Evolutionary conservation across 2,888 invertebrate genomes (phyloP).

Genomic region (Meiosimyza decipiens): DNA sequence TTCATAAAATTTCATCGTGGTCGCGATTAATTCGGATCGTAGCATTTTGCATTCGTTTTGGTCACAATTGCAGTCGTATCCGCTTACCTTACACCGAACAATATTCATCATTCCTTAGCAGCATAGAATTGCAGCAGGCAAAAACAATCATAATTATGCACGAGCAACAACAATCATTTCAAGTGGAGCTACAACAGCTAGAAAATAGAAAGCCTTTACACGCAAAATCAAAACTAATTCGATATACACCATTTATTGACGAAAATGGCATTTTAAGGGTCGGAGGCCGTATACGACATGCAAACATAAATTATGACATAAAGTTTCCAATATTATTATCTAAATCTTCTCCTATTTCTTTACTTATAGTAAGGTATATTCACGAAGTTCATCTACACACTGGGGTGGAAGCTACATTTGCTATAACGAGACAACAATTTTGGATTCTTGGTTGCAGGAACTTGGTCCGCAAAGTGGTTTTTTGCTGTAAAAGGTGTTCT

Average conservation of each 20-base stretch:
- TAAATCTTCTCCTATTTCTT: slow-evolving; percentile 16
- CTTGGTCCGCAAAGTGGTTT: slow-evolving; percentile 34
- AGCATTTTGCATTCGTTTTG: slow-evolving; percentile 16
- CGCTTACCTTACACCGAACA: not conserved
- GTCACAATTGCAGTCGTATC: not conserved
- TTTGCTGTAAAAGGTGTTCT: slow-evolving; percentile 35
- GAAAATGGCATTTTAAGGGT: slow-evolving; percentile 9
- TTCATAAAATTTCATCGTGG: slow-evolving; percentile 16
- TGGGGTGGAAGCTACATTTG: slow-evolving; percentile 33
- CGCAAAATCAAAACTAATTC: slow-evolving; percentile 7
- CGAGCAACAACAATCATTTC: not conserved
- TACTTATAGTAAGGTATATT: slow-evolving; percentile 26
- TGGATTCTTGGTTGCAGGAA: slow-evolving; percentile 38
- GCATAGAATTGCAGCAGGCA: not conserved
- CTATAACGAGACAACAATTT: slow-evolving; percentile 31
- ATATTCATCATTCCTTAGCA: not conserved
- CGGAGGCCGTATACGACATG: slow-evolving; percentile 4
- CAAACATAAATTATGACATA: slow-evolving; percentile 4
- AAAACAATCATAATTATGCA: not conserved
- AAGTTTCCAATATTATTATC: slow-evolving; percentile 15
- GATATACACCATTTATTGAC: slow-evolving; percentile 3
- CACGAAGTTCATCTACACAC: slow-evolving; percentile 34
- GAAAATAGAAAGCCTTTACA: not conserved
- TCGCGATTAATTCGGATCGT: slow-evolving; percentile 10
- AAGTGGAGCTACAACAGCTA: too few species aligned